Evolutionary conservation across 2,888 invertebrate genomes (phyloP).

Genomic region (Vanessa cardui): DNA sequence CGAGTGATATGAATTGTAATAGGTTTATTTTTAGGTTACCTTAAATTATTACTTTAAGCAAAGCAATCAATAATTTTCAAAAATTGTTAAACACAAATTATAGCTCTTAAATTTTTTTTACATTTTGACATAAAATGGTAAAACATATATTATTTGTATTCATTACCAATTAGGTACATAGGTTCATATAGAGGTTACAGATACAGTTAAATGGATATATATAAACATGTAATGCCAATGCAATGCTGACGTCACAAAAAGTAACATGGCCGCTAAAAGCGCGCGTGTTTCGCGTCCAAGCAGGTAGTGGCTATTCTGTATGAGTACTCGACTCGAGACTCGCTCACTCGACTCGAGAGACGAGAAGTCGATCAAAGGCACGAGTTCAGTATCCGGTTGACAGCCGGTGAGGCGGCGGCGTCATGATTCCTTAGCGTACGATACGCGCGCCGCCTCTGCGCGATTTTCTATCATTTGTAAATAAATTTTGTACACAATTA

Average conservation of each 20-base stretch:
- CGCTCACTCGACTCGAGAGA: constrained; percentile 45
- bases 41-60: no score
- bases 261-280: constrained; percentile 71
- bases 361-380: constrained; percentile 37
- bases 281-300: constrained; percentile 58
- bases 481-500: constrained; percentile 67
- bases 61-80: no score
- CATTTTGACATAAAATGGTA: no score
- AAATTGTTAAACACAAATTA: no score
- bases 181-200: no score
- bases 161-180: no score
- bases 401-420: constrained; percentile 80
- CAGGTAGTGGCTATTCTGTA: constrained; percentile 53
- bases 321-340: constrained; percentile 58
- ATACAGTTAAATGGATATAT: no score
- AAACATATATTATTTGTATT: no score
- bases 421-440: constrained; percentile 54
- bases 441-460: constrained; percentile 78
- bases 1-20: no score
- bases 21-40: no score
- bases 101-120: no score
- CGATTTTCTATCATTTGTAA: constrained; percentile 72
- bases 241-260: constrained; percentile 68
- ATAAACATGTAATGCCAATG: constrained; percentile 12
- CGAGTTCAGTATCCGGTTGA: constrained; percentile 81